phyloP scores from a whole-genome alignment of 2,888 invertebrate genomes.

The Epistrophella euchroma region DNA sequence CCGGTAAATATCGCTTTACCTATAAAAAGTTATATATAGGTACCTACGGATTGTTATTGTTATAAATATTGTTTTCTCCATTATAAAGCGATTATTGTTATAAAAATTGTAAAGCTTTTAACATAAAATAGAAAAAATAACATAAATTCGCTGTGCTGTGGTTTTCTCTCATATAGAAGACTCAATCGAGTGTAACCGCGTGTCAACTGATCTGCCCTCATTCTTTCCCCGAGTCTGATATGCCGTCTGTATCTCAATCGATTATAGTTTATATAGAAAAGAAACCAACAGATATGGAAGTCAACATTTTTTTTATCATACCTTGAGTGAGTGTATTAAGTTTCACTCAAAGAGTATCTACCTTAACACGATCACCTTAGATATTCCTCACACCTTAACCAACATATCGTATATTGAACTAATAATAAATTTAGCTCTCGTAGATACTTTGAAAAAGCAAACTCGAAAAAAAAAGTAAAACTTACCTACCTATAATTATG shows the following conservation, averaged over 20 bases:
- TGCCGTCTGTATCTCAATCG: not conserved
- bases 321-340: slow-evolving; percentile 13
- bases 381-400: slow-evolving; percentile 7
- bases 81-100: slow-evolving; percentile 1
- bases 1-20: not conserved
- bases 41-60: not conserved
- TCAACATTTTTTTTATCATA: slow-evolving; percentile 6
- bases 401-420: not conserved
- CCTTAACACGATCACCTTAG: slow-evolving; percentile 7
- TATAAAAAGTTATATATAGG: not conserved
- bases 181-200: slow-evolving; percentile 13
- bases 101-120: not conserved
- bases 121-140: not conserved
- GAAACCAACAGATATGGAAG: not conserved
- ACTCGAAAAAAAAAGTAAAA: not conserved
- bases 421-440: not conserved
- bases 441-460: not conserved
- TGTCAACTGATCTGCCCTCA: not conserved
- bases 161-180: not conserved
- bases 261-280: too few relatives aligned
- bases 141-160: not conserved
- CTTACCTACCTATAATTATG: not conserved
- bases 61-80: not conserved
- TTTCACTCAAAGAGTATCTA: slow-evolving; percentile 14
- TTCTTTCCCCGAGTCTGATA: not conserved